These are phyloP conservation scores for Paedocypris sp. DNA, from an alignment of 2,113 vertebrate species.

Conservation along the genomic window DNA sequence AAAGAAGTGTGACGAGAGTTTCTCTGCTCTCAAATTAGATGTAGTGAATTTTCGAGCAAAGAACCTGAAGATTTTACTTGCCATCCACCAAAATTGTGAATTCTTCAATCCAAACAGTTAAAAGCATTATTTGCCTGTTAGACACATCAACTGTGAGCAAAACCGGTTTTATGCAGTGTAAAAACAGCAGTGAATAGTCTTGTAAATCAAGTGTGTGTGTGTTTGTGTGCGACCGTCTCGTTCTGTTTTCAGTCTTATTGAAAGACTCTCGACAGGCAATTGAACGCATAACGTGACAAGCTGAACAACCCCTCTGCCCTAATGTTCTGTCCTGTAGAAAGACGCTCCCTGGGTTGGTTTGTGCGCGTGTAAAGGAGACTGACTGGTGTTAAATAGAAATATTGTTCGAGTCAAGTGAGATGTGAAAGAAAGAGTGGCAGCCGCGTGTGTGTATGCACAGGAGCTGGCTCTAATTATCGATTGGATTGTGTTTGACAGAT, in stretches of 20 bases:
- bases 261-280: conserved; percentile 12
- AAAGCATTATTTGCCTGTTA: conserved; percentile 31
- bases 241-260: background rate
- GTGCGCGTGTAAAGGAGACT: conserved; percentile 39
- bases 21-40: no score
- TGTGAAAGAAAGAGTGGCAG: conserved; percentile 64
- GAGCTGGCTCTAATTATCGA: conserved; percentile 37
- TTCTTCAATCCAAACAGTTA: conserved; percentile 13
- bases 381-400: conserved; percentile 65
- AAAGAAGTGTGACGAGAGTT: no score
- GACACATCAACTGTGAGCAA: conserved; percentile 17
- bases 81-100: conserved; percentile 5
- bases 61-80: no score
- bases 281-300: conserved; percentile 29
- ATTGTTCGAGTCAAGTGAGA: conserved; percentile 68
- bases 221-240: background rate
- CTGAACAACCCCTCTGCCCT: conserved; percentile 21
- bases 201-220: conserved; percentile 24
- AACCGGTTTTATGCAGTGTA: conserved; percentile 23
- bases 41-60: no score
- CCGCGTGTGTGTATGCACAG: conserved; percentile 22
- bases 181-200: conserved; percentile 29
- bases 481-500: conserved; percentile 57
- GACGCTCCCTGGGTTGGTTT: background rate
- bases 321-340: conserved; percentile 7